Base-by-base conservation (phyloP, 2,797 vertebrate genomes). In the Phrynocephalus forsythii region DNA sequence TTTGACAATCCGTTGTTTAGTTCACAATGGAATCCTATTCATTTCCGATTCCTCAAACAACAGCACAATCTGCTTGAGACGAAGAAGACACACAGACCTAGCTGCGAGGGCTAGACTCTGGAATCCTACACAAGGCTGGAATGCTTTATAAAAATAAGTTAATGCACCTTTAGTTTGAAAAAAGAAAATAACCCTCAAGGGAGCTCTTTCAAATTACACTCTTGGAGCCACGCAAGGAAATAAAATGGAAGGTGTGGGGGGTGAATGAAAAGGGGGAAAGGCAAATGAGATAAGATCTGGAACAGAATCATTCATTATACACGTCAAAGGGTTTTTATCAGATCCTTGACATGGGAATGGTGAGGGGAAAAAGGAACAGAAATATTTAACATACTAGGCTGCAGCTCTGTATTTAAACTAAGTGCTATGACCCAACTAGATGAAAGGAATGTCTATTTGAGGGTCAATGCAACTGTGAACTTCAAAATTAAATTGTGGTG, bases 1-100 rank as follows among this genome's bases (percentile, higher is more conserved):
- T n/a, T 44, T 71, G 71, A 67, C 67, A 71, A 84, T 10, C 48
- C 18, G 68, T 6, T 56, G n/a, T 38, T 78, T 56, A 71, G 18
- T 79, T 24, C 85, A 93, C 91, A 91, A 90, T 91, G 84, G 88
- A 89, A 79, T 82, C 90, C 79, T 88, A 94, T 92, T 93, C 92
- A 93, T 93, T 95, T 94, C 93, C 90, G 94, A 9, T 94, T 95
- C 89, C 88, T 89, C 88, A 94, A 91, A 91, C 88, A 88, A 88
- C 84, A 94, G 88, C 84, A 90, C 86, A 92, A 93, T 86, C 85
- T 82, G 77, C 63, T 91, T 93, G 85, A 89, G 77, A 73, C 89
- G 91, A 93, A 90, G 90, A 82, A 90, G 86, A 90, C 28, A 79
- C n/a, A 11, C 48, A 56, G 71, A 88, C 93, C 63, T 71, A 77